These are phyloP conservation scores for Eugnorisma glareosa DNA, from an alignment of 2,888 invertebrate species.

Conservation along the genomic window DNA sequence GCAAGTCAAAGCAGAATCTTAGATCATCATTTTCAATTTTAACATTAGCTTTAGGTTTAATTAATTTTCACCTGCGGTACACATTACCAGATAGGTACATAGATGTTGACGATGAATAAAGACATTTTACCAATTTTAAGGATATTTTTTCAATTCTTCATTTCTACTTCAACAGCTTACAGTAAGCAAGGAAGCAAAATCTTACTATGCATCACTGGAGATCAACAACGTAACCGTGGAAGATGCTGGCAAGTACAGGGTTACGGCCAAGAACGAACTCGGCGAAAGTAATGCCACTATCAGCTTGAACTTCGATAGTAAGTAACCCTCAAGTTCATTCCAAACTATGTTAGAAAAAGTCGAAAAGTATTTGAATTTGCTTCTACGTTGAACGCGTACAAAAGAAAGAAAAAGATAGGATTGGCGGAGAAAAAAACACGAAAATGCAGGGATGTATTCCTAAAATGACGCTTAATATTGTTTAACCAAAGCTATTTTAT, in stretches of 20 bases:
- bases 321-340: slow-evolving; percentile 87
- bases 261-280: slow-evolving; percentile 98
- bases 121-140: not conserved
- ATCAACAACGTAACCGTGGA: slow-evolving; percentile 98
- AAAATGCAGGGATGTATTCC: slow-evolving; percentile 36
- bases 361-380: slow-evolving; percentile 21
- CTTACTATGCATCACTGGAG: slow-evolving; percentile 97
- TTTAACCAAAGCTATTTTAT: slow-evolving; percentile 79
- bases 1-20: slow-evolving; percentile 7
- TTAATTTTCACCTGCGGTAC: not conserved
- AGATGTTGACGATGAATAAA: not conserved
- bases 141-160: not conserved
- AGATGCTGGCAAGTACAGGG: slow-evolving; percentile 99
- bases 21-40: not conserved
- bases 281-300: slow-evolving; percentile 99
- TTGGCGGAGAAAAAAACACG: slow-evolving; percentile 10
- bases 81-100: not conserved
- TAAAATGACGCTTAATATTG: slow-evolving; percentile 69
- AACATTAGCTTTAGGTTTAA: not conserved
- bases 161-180: slow-evolving; percentile 91
- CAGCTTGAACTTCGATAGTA: slow-evolving; percentile 99
- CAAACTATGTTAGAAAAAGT: slow-evolving; percentile 17
- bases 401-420: not conserved
- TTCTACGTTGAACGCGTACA: not conserved
- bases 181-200: slow-evolving; percentile 97